These are phyloP conservation scores for Pseudonaja textilis DNA, from an alignment of 2,113 vertebrate species.

Conservation along the genomic window DNA sequence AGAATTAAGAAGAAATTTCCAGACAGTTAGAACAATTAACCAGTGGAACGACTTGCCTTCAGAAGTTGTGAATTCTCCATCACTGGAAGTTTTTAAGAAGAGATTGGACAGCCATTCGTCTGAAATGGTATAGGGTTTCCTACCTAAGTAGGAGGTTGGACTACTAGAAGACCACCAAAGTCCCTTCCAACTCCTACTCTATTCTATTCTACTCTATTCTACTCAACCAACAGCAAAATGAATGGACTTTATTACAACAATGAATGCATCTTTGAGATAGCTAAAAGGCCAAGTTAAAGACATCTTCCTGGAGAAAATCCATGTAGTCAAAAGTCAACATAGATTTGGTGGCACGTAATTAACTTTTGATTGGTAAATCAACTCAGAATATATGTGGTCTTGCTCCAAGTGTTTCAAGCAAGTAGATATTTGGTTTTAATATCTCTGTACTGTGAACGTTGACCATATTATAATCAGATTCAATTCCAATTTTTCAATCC, in stretches of 20 bases:
- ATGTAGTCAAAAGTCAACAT: not conserved
- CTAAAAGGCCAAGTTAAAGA: not conserved
- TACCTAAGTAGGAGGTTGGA: no score
- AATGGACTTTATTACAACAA: not conserved
- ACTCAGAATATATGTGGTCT: not conserved
- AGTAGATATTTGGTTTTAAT: not conserved
- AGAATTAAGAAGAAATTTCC: no score
- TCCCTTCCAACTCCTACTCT: no score
- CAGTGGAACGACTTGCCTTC: no score
- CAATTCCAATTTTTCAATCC: not conserved
- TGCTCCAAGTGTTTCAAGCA: not conserved
- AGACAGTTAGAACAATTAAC: no score
- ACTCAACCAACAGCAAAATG: not conserved
- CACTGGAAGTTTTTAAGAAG: no score
- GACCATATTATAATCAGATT: not conserved
- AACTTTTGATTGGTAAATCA: not conserved
- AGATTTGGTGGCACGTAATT: not conserved
- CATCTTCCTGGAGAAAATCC: not conserved
- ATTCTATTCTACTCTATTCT: no score
- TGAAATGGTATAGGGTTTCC: no score
- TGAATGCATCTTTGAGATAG: not conserved
- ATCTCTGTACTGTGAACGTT: not conserved
- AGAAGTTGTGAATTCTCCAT: no score
- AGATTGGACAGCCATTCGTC: no score
- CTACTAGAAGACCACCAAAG: no score